Evolutionary conservation across 2,888 invertebrate genomes (phyloP).

Genomic region (Nomada ruficornis): DNA sequence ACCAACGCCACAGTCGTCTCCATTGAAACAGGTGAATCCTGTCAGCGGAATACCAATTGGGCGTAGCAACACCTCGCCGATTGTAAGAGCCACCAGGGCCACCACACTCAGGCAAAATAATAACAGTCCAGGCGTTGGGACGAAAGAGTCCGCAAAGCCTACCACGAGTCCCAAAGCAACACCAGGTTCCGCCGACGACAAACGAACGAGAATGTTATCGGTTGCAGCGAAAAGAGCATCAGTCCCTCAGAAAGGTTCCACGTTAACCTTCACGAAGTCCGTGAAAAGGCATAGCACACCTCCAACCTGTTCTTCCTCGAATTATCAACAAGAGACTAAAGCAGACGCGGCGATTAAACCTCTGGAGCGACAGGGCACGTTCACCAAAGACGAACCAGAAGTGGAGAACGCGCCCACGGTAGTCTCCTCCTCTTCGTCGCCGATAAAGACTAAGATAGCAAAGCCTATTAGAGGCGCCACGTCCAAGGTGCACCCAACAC

Average conservation of each 20-base stretch:
- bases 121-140: conserved; percentile 61
- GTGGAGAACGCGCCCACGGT: conserved; percentile 80
- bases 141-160: conserved; percentile 70
- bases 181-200: conserved; percentile 57
- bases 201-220: conserved; percentile 63
- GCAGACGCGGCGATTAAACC: conserved; percentile 78
- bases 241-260: conserved; percentile 76
- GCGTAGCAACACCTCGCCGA: conserved; percentile 80
- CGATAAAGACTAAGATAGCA: conserved; percentile 77
- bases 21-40: conserved; percentile 75
- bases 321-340: conserved; percentile 61
- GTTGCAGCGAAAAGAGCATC: conserved; percentile 75
- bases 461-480: conserved; percentile 77
- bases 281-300: conserved; percentile 76
- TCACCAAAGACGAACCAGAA: conserved; percentile 92
- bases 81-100: conserved; percentile 80
- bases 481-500: conserved; percentile 66
- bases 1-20: conserved; percentile 80
- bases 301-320: conserved; percentile 50
- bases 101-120: conserved; percentile 80
- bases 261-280: conserved; percentile 76
- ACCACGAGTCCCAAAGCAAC: conserved; percentile 78
- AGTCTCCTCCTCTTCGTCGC: conserved; percentile 73
- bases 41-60: conserved; percentile 78
- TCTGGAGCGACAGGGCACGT: conserved; percentile 94